Conservation (phyloP, 2,113 vertebrate genomes). For the Gobio gobio region DNA sequence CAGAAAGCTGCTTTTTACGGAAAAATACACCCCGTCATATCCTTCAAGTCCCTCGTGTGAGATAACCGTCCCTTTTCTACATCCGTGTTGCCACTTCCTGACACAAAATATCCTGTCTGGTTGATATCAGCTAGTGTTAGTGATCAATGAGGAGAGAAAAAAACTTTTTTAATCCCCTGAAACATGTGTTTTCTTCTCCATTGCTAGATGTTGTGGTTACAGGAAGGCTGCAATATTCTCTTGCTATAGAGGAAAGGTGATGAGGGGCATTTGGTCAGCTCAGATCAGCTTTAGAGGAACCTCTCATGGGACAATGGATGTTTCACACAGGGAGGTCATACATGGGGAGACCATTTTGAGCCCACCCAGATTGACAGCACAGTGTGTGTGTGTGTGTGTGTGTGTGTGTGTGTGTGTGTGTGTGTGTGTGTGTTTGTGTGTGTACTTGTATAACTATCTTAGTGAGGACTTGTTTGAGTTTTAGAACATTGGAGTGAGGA, state of each 20-base stretch:
- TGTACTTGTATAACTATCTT: neutral
- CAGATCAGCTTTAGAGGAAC: conserved; percentile 68
- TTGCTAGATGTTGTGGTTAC: conserved; percentile 49
- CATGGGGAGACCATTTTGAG: conserved; percentile 25
- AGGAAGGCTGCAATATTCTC: conserved; percentile 28
- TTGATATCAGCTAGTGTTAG: conserved; percentile 45
- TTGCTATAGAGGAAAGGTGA: conserved; percentile 12
- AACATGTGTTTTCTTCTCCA: conserved; percentile 41
- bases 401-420: too few relatives aligned
- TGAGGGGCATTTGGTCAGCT: conserved; percentile 44
- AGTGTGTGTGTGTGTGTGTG: neutral
- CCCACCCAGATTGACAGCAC: conserved; percentile 44
- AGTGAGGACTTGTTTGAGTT: too few relatives aligned
- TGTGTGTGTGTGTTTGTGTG: neutral
- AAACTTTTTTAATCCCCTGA: conserved; percentile 49
- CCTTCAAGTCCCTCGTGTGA: conserved; percentile 43
- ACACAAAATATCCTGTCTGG: conserved; percentile 53
- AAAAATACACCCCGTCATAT: conserved; percentile 30
- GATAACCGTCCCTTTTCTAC: conserved; percentile 28
- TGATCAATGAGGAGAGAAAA: conserved; percentile 45
- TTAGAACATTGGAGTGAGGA: too few relatives aligned
- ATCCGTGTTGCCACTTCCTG: conserved; percentile 53
- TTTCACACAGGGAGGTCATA: conserved; percentile 55
- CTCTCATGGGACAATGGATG: conserved; percentile 57
- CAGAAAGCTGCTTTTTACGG: conserved; percentile 44